Conservation (phyloP, 2,797 vertebrate species). For the Columba guinea region DNA sequence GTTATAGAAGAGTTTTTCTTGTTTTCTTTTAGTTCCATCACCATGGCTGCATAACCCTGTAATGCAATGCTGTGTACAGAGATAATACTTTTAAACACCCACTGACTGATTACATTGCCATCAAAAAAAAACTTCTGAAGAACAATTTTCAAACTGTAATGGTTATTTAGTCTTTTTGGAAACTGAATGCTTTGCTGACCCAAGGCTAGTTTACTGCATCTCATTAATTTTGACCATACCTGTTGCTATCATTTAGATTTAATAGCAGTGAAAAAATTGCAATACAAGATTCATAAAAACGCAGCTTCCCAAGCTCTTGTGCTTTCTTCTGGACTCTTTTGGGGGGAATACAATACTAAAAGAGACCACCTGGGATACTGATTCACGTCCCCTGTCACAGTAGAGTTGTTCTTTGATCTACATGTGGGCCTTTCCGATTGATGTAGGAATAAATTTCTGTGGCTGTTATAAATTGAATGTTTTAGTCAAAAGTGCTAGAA, state of each 20-base stretch:
- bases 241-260: neutral
- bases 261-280: neutral
- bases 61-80: neutral
- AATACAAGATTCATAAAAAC: neutral
- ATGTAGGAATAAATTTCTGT: neutral
- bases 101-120: neutral
- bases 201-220: neutral
- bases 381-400: neutral
- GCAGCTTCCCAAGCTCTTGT: neutral
- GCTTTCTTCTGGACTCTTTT: neutral
- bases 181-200: neutral
- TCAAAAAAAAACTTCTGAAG: neutral
- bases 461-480: neutral
- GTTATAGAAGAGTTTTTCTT: neutral
- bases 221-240: neutral
- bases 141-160: rapidly evolving
- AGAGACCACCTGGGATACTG: neutral
- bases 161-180: neutral
- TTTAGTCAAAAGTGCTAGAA: neutral
- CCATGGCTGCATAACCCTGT: neutral
- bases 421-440: neutral
- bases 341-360: neutral
- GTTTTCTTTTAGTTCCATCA: neutral
- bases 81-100: neutral
- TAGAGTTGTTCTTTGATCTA: neutral